Base-by-base conservation (phyloP, 1,140 invertebrate species). In the Pseudoatta argentina region DNA sequence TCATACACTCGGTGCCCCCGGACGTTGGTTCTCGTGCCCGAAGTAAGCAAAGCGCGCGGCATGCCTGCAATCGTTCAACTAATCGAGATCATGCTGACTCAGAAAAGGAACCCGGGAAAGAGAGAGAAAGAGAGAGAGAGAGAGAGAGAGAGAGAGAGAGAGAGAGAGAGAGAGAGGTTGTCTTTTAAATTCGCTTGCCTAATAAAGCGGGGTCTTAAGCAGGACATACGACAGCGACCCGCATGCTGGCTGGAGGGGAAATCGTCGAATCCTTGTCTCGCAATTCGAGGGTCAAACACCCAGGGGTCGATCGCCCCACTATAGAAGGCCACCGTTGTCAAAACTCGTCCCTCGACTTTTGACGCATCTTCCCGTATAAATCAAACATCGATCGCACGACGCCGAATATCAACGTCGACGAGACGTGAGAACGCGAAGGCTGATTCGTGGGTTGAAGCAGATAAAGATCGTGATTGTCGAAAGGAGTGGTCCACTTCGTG, bases 51-150 rank as follows among this genome's bases (percentile, higher is more conserved):
- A 77, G 73, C 86, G 27, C 63, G 72, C 83, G 27, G 57, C 10
- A 30, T n/a, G 24, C 53, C n/a, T 72, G 69, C 76, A 66, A 64
- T 66, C 85, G 88, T 66, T 77, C 85, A 76, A 72, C 72, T 91
- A 91, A 91, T 92, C 90, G 83, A 89, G 88, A 91, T 85, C 83
- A 85, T 59, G 87, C 87, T 92, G 91, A 92, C 88, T 91, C 79
- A 67, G 61, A 81, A 83, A 61, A 57, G 53, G 61, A 34, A 27
- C n/a, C 24, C 61, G 77, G 12, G 16, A 34, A 2, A 39, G 30
- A 66, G 57, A 61, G 21, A 61, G 57, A 24, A 27, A 21, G 21
- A 61, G 3, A 61, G 53, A 55, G 18, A 55, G 53, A n/a, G 18
- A 44, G 66, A 24, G 44, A 51, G 64, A 39, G 30, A 34, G 30